phyloP scores from a whole-genome alignment of 1,140 invertebrate species.

The Microvelia longipes region DNA sequence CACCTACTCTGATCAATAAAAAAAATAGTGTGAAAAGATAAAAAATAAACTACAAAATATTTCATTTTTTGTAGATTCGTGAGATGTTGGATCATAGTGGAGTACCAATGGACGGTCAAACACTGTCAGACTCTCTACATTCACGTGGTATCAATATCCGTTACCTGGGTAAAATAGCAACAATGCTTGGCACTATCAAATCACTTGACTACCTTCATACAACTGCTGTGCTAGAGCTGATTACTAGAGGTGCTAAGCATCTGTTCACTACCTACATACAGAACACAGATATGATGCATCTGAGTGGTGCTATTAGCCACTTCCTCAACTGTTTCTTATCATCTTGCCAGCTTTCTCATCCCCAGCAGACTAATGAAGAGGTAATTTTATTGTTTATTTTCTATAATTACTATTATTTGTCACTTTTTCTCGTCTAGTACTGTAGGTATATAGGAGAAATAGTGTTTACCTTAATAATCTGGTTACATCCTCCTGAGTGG shows the following conservation, averaged over 20 bases:
- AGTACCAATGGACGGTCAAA: conserved; percentile 85
- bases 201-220: conserved; percentile 73
- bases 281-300: conserved; percentile 71
- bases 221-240: conserved; percentile 73
- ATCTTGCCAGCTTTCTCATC: conserved; percentile 44
- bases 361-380: conserved; percentile 48
- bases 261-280: conserved; percentile 85
- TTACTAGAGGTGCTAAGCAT: conserved; percentile 80
- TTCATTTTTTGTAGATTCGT: conserved; percentile 45
- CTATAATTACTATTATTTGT: too few relatives aligned
- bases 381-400: conserved; percentile 34
- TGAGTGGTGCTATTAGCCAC: conserved; percentile 77
- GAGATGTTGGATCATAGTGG: conserved; percentile 84
- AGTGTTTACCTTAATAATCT: too few relatives aligned
- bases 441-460: too few relatives aligned
- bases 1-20: too few relatives aligned
- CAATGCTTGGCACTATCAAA: conserved; percentile 57
- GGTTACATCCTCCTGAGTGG: too few relatives aligned
- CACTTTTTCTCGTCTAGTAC: too few relatives aligned
- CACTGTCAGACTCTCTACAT: conserved; percentile 86
- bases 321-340: conserved; percentile 90
- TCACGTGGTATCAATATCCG: conserved; percentile 90
- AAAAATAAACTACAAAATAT: too few relatives aligned
- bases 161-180: conserved; percentile 80
- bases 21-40: too few relatives aligned